Evolutionary conservation across 2,888 invertebrate species (phyloP), one percentile per base, ranked within the genome.

Genomic region (Anoncus sp.): DNA sequence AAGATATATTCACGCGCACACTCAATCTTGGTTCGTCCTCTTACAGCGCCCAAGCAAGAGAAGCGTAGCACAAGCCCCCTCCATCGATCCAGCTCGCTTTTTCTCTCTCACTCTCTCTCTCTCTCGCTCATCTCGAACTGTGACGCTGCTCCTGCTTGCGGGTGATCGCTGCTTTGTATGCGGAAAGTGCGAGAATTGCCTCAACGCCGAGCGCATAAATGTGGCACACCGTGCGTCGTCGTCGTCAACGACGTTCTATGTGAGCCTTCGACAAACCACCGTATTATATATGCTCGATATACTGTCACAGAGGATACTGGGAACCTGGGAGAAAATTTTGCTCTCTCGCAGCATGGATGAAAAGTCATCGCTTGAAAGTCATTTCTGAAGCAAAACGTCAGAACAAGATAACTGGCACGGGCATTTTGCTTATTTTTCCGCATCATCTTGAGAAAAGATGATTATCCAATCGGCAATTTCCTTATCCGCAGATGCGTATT

Each of bases 21-120:
- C 84, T 87, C 86, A 79, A 86, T 87, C 86, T 85, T 85, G 83
- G 85, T 87, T 87, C 71, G 66, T 66, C 38, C 67, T 63, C 63
- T 2, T 12, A 16, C 43, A 53, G 49, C 53, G 45, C 9, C 35
- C n/a, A 31, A 53, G 55, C 40, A 45, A 53, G 20, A 47, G 55
- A 60, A 47, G 43, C 57, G 40, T 38, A 63, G 55, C 60, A 51
- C 69, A 47, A 77, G 43, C 65, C 65, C 22, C 27, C 71, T 24
- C n/a, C 66, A 40, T 59, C 24, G 59, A 59, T 24, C 59, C 4
- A 74, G 27, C 75, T 18, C 12, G 14, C 51, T 66, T 53, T n/a
- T 51, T 18, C 40, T 40, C 22, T 63, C 51, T 79, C 76, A 31
- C 43, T 14, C 35, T 38, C 38, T 79, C 75, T n/a, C 18, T 14